Base-by-base conservation (phyloP, 1,140 invertebrate species). In the Steinernema khuongi region DNA sequence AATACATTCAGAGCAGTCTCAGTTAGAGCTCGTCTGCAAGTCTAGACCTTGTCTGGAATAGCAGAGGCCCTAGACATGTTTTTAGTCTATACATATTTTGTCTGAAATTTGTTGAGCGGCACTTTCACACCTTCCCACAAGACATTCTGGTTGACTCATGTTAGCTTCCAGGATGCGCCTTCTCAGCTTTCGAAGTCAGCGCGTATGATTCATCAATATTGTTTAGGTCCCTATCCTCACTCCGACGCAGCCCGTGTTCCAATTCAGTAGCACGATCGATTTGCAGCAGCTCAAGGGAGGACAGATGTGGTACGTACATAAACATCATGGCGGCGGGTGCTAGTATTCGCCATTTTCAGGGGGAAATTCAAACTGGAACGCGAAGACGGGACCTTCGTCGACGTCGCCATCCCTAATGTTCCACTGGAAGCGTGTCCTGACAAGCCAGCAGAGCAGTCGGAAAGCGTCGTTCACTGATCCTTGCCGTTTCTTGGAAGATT, bases 211-310 rank as follows among this genome's bases (percentile, higher is more conserved):
- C n/a, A n/a, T n/a, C n/a, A n/a, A n/a, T n/a, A n/a, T 31, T 36
- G 68, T 77, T 68, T 32, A 77, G 73, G 70, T 74, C 4, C 79
- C 79, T 1, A 72, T 70, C n/a, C 44, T 81, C 30, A 78, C 77
- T 19, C 30, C 73, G 2, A 50, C 44, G 1, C 69, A 70, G 14
- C 79, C 79, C 17, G 79, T 72, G 2, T 79, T 76, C 44, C 79
- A 81, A 67, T 81, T 81, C 44, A 73, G 72, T 44, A 74, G 71
- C 29, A 79, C 68, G 4, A 71, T 81, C 28, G 79, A 81, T 19
- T n/a, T 81, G 29, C 43, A 73, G 17, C 79, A 81, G 36, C 41
- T 69, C 1, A 81, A 81, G 72, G 79, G 79, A 31, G 79, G 79
- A 19, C 79, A 81, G 36, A 76, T 81, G 76, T 81, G 79, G 79